Conservation (phyloP, 1,140 invertebrate genomes). For the Wiebesia pumilae region DNA sequence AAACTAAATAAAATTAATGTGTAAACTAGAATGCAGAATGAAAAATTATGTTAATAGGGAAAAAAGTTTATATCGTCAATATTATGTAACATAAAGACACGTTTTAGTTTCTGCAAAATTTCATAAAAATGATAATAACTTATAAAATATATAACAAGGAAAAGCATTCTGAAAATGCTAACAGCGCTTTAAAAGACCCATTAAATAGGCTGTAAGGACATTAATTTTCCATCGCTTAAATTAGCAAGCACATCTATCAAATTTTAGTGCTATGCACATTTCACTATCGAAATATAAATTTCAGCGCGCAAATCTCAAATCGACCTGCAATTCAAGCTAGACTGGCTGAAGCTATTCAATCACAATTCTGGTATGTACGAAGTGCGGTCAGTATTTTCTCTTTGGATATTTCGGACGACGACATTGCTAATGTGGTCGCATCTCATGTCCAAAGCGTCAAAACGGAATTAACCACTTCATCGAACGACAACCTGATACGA, state of each 20-base stretch:
- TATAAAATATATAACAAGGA: background rate
- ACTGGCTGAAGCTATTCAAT: background rate
- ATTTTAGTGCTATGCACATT: background rate
- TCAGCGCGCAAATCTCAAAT: background rate
- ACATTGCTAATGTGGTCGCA: slow-evolving; percentile 8
- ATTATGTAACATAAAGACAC: no score
- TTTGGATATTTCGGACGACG: slow-evolving; percentile 15
- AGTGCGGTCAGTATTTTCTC: background rate
- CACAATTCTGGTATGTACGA: background rate
- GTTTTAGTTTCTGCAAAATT: no score
- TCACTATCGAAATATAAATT: background rate
- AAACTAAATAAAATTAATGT: no score
- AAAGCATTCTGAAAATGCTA: background rate
- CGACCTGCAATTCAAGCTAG: background rate
- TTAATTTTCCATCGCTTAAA: background rate
- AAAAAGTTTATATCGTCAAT: no score
- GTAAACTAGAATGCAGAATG: no score
- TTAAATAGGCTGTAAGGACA: background rate
- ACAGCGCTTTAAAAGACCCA: background rate
- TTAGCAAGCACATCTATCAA: background rate
- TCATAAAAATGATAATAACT: no score
- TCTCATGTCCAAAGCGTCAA: background rate
- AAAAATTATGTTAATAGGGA: no score
- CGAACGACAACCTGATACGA: background rate
- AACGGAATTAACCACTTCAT: slow-evolving; percentile 24